Conservation (phyloP, 35 echinoderm and acorn worm genomes). For the Apostichopus parvimensis region DNA sequence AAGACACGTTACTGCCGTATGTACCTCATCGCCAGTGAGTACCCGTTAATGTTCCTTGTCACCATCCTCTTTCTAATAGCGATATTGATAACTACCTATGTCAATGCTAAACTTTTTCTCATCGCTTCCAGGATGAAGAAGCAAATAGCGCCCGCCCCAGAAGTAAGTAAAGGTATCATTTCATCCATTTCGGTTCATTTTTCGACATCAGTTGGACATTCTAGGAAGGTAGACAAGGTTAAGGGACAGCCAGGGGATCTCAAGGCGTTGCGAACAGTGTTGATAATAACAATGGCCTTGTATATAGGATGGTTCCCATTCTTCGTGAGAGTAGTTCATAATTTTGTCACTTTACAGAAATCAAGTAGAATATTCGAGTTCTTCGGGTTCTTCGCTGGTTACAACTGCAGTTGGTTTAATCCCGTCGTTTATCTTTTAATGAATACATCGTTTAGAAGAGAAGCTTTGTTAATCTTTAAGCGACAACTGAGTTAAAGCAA, state of each 20-base stretch:
- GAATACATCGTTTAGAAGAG: constrained; percentile 21
- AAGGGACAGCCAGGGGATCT: background rate
- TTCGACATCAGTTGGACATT: background rate
- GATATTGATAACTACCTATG: constrained; percentile 8
- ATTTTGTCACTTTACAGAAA: constrained; percentile 45
- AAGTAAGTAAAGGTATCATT: background rate
- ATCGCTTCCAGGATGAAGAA: constrained; percentile 17
- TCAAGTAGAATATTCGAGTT: constrained; percentile 15
- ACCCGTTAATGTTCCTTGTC: constrained; percentile 16
- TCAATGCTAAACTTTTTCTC: constrained; percentile 40
- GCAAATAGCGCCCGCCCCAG: background rate
- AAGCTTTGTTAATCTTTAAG: constrained; percentile 3
- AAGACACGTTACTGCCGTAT: constrained; percentile 25
- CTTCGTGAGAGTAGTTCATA: constrained; percentile 42
- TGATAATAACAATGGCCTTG: constrained; percentile 33
- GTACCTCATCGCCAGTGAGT: constrained; percentile 24
- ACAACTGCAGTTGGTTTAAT: constrained; percentile 53
- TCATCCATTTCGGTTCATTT: constrained; percentile 33
- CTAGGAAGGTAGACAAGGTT: too few relatives aligned
- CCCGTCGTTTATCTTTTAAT: constrained; percentile 45
- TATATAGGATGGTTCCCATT: constrained; percentile 40
- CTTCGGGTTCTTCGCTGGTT: constrained; percentile 41
- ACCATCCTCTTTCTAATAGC: background rate
- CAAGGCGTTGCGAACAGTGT: constrained; percentile 20
- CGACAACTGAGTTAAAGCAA: background rate